A percentile compares a stretch with the other conserved stretches of the same genome.
Conservation (phyloP, 2,888 invertebrate genomes). For the Terebella lapidaria region DNA sequence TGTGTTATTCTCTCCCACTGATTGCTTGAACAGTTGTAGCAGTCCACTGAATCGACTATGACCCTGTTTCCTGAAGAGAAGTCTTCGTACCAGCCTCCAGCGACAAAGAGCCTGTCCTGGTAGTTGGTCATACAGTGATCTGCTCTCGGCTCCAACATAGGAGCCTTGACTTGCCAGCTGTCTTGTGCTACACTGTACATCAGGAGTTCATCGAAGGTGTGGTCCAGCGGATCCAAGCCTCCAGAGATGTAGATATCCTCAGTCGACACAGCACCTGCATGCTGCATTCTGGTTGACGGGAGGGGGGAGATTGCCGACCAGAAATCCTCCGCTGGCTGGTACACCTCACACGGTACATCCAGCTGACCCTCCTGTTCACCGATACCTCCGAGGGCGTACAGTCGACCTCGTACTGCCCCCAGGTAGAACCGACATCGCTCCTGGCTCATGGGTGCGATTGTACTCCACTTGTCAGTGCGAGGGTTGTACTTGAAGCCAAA, state of each 20-base stretch:
- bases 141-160: conserved; percentile 33
- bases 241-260: conserved; percentile 56
- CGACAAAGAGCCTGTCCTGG: conserved; percentile 30
- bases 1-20: conserved; percentile 62
- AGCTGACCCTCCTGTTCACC: conserved; percentile 1
- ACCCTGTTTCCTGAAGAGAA: conserved; percentile 55
- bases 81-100: conserved; percentile 57
- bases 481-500: conserved; percentile 68
- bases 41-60: conserved; percentile 64
- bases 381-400: conserved; percentile 42
- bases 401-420: conserved; percentile 29
- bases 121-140: conserved; percentile 39
- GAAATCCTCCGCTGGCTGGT: conserved; percentile 10
- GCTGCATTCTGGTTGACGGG: conserved; percentile 5
- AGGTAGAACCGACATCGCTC: conserved; percentile 46
- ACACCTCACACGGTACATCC: conserved; percentile 11
- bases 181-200: conserved; percentile 30
- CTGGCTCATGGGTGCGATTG: conserved; percentile 62
- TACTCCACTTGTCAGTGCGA: conserved; percentile 63
- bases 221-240: conserved; percentile 52
- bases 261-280: conserved; percentile 13
- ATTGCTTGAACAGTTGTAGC: conserved; percentile 61
- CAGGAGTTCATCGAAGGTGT: conserved; percentile 38
- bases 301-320: conserved; percentile 10
- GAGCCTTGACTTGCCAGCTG: conserved; percentile 29